These are phyloP conservation scores for Hippocampus zosterae DNA, from an alignment of 2,113 vertebrate genomes.

Conservation along the genomic window DNA sequence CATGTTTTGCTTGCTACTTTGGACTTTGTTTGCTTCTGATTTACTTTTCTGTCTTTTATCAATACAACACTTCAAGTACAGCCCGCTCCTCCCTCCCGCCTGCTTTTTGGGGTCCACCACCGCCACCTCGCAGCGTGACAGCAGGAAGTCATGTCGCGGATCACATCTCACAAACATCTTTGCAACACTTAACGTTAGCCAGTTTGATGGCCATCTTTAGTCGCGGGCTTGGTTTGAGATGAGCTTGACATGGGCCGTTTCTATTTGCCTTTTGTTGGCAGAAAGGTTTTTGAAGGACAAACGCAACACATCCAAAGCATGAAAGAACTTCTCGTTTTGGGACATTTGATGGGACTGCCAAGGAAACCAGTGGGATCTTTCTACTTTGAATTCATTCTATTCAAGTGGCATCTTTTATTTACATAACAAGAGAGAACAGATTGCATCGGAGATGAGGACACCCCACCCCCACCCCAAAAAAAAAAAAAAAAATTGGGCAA, in stretches of 20 bases:
- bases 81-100: too few relatives aligned
- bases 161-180: neutral
- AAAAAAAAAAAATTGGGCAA: slow-evolving; percentile 37
- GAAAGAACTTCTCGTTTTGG: slow-evolving; percentile 44
- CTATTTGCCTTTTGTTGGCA: slow-evolving; percentile 37
- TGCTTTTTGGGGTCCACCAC: too few relatives aligned
- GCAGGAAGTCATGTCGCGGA: neutral
- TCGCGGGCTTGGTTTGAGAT: slow-evolving; percentile 20
- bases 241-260: slow-evolving; percentile 13
- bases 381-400: slow-evolving; percentile 64
- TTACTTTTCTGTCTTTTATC: too few relatives aligned
- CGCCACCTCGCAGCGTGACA: too few relatives aligned
- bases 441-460: slow-evolving; percentile 52
- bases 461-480: neutral
- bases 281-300: slow-evolving; percentile 36
- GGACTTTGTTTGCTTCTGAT: too few relatives aligned
- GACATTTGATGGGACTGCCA: slow-evolving; percentile 69
- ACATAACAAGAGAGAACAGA: slow-evolving; percentile 68
- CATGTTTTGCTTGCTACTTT: too few relatives aligned
- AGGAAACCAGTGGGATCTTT: slow-evolving; percentile 66
- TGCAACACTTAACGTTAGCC: slow-evolving; percentile 1
- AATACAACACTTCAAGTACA: too few relatives aligned
- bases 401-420: slow-evolving; percentile 71
- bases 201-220: slow-evolving; percentile 9
- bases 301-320: slow-evolving; percentile 38